Percentiles rank a stretch among this genome's conserved stretches.
phyloP scores from a whole-genome alignment of 2,113 vertebrate genomes.

The Lates calcarifer region DNA sequence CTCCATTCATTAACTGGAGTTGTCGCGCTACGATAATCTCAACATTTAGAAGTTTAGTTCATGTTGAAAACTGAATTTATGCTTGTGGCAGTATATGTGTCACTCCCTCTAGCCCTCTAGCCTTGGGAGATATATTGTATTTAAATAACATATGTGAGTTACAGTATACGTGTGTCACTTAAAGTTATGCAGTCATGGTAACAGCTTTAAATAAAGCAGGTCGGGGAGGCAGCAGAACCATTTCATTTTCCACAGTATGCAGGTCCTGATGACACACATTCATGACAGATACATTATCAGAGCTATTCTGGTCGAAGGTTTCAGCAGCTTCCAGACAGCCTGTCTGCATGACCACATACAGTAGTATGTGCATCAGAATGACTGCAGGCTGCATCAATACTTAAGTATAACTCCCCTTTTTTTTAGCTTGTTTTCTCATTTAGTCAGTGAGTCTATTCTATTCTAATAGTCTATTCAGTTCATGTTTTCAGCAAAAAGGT shows the following conservation, averaged over 20 bases:
- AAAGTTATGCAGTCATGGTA: conserved; percentile 56
- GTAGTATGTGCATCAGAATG: conserved; percentile 20
- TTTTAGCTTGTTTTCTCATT: not conserved
- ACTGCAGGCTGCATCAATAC: conserved; percentile 33
- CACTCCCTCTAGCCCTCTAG: not conserved
- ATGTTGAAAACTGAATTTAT: conserved; percentile 20
- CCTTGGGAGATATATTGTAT: conserved; percentile 34
- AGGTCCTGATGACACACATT: conserved; percentile 73
- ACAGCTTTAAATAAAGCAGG: conserved; percentile 72
- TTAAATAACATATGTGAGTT: conserved; percentile 47
- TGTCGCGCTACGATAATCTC: conserved; percentile 18
- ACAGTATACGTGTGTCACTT: conserved; percentile 43
- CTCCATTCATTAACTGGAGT: conserved; percentile 7
- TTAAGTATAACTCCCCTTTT: not conserved
- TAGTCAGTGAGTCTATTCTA: too few species aligned
- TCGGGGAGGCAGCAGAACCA: conserved; percentile 37
- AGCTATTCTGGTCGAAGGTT: conserved; percentile 78
- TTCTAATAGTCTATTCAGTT: not conserved
- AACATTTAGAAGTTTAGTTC: conserved; percentile 33
- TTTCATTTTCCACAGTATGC: conserved; percentile 63
- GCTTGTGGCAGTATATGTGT: not conserved
- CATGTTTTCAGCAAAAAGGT: not conserved
- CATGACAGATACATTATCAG: conserved; percentile 79
- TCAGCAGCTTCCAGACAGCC: conserved; percentile 64
- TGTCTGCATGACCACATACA: conserved; percentile 53